phyloP scores from a whole-genome alignment of 1,140 invertebrate species.

The Lepidurus packardi region DNA sequence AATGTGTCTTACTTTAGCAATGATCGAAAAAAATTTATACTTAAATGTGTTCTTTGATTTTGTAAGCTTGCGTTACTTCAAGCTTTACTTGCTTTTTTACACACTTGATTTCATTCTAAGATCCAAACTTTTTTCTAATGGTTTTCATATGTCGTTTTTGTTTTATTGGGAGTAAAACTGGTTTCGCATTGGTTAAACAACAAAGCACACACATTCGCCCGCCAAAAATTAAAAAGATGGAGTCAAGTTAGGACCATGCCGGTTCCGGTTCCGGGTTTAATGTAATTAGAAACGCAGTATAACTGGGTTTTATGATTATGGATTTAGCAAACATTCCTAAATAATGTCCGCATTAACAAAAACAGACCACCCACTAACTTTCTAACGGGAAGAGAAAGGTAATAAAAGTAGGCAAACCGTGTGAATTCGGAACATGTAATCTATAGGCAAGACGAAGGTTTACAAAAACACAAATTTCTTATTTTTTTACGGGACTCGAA shows the following conservation, averaged over 20 bases:
- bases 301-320: not conserved
- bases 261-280: not conserved
- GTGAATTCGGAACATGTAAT: not conserved
- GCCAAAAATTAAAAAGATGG: not conserved
- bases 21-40: too few species aligned
- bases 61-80: too few species aligned
- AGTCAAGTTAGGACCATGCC: not conserved
- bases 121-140: too few species aligned
- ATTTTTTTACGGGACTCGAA: not conserved
- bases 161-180: too few species aligned
- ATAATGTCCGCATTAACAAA: not conserved
- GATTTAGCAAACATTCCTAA: constrained; percentile 3
- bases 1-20: too few species aligned
- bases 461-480: not conserved
- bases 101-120: too few species aligned
- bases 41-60: too few species aligned
- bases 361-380: not conserved
- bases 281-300: not conserved
- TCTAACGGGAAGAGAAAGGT: not conserved
- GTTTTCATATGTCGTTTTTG: too few species aligned
- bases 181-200: too few species aligned
- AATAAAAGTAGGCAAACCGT: not conserved
- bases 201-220: too few species aligned
- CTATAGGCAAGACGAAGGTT: not conserved
- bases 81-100: too few species aligned